A percentile compares a stretch with the other conserved stretches of the same genome.
Evolutionary conservation across 2,888 invertebrate species (phyloP).

Genomic region (Scaptomyza reducta): DNA sequence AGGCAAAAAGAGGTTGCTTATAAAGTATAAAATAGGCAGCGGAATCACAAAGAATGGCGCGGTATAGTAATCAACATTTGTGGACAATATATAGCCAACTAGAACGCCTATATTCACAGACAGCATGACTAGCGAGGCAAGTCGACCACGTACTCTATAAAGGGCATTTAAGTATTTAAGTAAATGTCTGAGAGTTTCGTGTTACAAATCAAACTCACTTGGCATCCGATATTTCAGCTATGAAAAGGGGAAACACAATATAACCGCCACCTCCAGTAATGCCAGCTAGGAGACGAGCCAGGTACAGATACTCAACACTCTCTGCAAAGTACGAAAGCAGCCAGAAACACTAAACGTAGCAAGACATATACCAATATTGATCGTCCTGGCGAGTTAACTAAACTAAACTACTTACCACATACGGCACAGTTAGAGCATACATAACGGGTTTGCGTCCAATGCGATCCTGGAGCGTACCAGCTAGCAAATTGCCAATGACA

Average conservation of each 20-base stretch:
- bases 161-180: background rate
- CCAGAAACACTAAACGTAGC: constrained; percentile 77
- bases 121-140: constrained; percentile 73
- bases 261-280: constrained; percentile 81
- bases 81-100: constrained; percentile 64
- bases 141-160: constrained; percentile 78
- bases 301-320: constrained; percentile 76
- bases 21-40: constrained; percentile 63
- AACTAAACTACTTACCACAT: constrained; percentile 53
- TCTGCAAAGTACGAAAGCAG: constrained; percentile 71
- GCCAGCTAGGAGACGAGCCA: constrained; percentile 79
- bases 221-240: constrained; percentile 82
- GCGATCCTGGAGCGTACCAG: constrained; percentile 63
- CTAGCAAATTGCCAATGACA: constrained; percentile 70
- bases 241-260: constrained; percentile 80
- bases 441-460: constrained; percentile 72
- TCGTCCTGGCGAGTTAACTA: no score
- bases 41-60: constrained; percentile 59
- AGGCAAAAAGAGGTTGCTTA: constrained; percentile 60
- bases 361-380: background rate
- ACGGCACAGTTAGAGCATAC: constrained; percentile 60
- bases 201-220: constrained; percentile 60
- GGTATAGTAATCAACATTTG: constrained; percentile 56
- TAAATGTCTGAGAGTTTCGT: background rate
- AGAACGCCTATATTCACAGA: constrained; percentile 65